Conservation (phyloP, 2,888 invertebrate species). For the Epirrita christyi region DNA sequence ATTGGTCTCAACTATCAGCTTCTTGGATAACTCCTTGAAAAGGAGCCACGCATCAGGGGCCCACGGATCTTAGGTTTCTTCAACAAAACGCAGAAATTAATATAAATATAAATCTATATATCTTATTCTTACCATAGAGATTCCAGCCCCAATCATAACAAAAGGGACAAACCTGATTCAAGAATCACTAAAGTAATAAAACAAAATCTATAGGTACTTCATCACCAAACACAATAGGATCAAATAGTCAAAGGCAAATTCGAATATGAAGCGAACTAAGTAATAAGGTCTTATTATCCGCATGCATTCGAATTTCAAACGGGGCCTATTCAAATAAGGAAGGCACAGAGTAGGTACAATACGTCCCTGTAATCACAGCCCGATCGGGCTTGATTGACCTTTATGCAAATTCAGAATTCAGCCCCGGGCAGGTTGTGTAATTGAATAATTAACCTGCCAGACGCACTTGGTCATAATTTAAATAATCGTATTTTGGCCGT, state of each 20-base stretch:
- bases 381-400: slow-evolving; percentile 71
- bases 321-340: slow-evolving; percentile 59
- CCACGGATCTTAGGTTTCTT: too few relatives aligned
- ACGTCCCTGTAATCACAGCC: slow-evolving; percentile 58
- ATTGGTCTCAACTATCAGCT: too few relatives aligned
- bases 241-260: slow-evolving; percentile 43
- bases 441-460: slow-evolving; percentile 73
- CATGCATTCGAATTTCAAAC: slow-evolving; percentile 48
- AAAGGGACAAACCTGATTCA: not conserved
- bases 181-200: slow-evolving; percentile 36
- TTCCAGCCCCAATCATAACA: not conserved
- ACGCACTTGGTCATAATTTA: slow-evolving; percentile 55
- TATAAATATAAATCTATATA: too few relatives aligned
- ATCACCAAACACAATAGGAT: slow-evolving; percentile 34
- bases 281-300: slow-evolving; percentile 45
- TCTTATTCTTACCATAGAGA: not conserved
- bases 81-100: too few relatives aligned
- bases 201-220: slow-evolving; percentile 45
- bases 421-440: slow-evolving; percentile 58
- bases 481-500: slow-evolving; percentile 33
- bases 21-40: too few relatives aligned
- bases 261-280: slow-evolving; percentile 37
- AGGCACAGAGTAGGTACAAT: slow-evolving; percentile 37
- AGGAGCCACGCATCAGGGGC: too few relatives aligned
- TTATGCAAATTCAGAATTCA: slow-evolving; percentile 70